These are phyloP conservation scores for Drosophila anceps DNA, from an alignment of 2,888 invertebrate genomes.

Conservation along the genomic window DNA sequence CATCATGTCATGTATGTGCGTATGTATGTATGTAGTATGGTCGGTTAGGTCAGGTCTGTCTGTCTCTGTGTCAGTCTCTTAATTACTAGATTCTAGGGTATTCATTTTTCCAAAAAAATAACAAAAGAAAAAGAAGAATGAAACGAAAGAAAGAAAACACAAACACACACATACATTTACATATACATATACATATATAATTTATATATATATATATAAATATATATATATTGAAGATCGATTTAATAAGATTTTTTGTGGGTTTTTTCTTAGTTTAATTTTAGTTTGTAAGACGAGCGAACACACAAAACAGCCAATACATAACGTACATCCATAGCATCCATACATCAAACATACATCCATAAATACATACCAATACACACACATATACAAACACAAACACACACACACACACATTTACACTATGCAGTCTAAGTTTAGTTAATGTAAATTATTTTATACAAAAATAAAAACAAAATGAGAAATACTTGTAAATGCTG, in stretches of 20 bases:
- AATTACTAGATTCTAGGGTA: slow-evolving; percentile 45
- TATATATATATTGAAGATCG: slow-evolving; percentile 34
- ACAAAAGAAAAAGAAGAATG: background rate
- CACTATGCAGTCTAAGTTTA: slow-evolving; percentile 68
- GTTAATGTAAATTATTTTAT: slow-evolving; percentile 79
- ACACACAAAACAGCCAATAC: slow-evolving; percentile 21
- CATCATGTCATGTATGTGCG: slow-evolving; percentile 30
- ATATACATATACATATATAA: slow-evolving; percentile 34
- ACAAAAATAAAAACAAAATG: slow-evolving; percentile 49
- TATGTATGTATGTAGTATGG: slow-evolving; percentile 29
- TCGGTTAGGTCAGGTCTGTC: slow-evolving; percentile 6
- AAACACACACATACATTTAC: slow-evolving; percentile 18
- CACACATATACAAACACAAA: slow-evolving; percentile 21
- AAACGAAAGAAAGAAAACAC: slow-evolving; percentile 3
- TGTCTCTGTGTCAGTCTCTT: slow-evolving; percentile 25
- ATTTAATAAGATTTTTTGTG: slow-evolving; percentile 51
- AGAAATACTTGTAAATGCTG: slow-evolving; percentile 59
- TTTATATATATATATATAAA: slow-evolving; percentile 34
- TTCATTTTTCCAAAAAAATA: slow-evolving; percentile 28
- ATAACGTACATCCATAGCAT: slow-evolving; percentile 25
- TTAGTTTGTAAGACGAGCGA: slow-evolving; percentile 64
- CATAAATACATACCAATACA: slow-evolving; percentile 12
- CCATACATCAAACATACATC: background rate
- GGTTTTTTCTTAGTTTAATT: slow-evolving; percentile 70
- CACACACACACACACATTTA: slow-evolving; percentile 36